A percentile compares a stretch with the other conserved stretches of the same genome.
These are phyloP conservation scores for Neoaliturus tenellus DNA, from an alignment of 2,888 invertebrate species.

Conservation along the genomic window DNA sequence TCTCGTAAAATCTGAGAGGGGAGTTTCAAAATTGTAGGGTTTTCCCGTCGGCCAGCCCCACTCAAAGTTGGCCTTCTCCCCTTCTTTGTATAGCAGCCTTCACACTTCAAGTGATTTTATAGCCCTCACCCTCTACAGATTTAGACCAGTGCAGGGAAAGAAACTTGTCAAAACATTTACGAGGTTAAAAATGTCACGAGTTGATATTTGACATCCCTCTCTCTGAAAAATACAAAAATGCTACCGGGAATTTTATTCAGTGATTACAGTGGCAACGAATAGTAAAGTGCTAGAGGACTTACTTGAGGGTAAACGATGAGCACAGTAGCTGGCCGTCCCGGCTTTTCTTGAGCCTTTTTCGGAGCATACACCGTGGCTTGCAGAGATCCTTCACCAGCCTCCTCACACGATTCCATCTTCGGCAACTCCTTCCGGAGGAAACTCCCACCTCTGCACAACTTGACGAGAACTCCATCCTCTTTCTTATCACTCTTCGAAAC, in stretches of 20 bases:
- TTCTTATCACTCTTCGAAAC: background rate
- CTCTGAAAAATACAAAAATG: no score
- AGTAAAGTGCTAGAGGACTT: background rate
- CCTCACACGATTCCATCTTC: background rate
- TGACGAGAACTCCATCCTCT: background rate
- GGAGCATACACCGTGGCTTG: constrained; percentile 40
- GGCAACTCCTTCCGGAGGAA: constrained; percentile 24
- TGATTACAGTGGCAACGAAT: no score
- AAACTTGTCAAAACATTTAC: background rate
- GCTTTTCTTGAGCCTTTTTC: background rate
- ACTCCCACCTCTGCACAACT: constrained; percentile 13
- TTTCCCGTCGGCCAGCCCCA: background rate
- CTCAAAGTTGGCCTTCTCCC: background rate
- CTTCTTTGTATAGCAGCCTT: background rate
- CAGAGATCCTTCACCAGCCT: background rate
- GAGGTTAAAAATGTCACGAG: background rate
- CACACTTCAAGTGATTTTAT: constrained; percentile 7
- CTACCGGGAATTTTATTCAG: no score
- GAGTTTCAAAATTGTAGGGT: background rate
- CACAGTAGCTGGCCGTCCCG: constrained; percentile 14
- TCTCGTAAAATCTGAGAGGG: constrained; percentile 9
- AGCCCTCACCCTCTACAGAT: constrained; percentile 4
- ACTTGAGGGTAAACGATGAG: constrained; percentile 36
- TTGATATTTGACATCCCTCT: background rate
- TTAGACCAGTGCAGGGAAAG: background rate